Evolutionary conservation across 2,888 invertebrate species (phyloP).

Genomic region (Hermaeophaga mercurialis): DNA sequence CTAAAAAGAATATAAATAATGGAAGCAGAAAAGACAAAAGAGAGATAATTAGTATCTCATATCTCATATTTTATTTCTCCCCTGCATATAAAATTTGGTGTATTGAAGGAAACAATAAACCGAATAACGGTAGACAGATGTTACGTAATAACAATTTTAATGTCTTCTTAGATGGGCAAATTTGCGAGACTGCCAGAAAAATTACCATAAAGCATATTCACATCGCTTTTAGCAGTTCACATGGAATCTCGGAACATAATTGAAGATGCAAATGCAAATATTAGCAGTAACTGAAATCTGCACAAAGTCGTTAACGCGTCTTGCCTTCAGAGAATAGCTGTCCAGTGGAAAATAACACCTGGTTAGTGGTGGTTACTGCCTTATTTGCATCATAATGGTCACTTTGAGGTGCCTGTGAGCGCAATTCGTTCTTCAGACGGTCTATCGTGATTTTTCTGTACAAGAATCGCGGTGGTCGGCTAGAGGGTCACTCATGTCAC

Average conservation of each 20-base stretch:
- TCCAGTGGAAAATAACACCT: constrained; percentile 55
- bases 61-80: too few species aligned
- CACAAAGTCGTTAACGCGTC: constrained; percentile 54
- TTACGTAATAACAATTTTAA: too few species aligned
- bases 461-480: constrained; percentile 36
- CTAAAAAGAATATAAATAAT: too few species aligned
- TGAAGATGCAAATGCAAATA: constrained; percentile 49
- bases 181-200: constrained; percentile 7
- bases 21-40: too few species aligned
- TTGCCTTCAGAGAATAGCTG: constrained; percentile 53
- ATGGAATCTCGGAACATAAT: constrained; percentile 43
- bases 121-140: too few species aligned
- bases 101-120: too few species aligned
- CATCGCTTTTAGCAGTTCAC: constrained; percentile 37
- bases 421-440: constrained; percentile 36
- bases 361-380: constrained; percentile 52
- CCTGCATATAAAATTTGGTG: too few species aligned
- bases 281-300: constrained; percentile 52
- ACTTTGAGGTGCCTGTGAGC: constrained; percentile 37
- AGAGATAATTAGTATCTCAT: too few species aligned
- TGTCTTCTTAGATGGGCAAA: constrained; percentile 1
- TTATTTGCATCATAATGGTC: constrained; percentile 55
- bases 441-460: constrained; percentile 27
- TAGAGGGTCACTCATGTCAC: constrained; percentile 52
- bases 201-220: constrained; percentile 31